phyloP scores from a whole-genome alignment of 2,113 vertebrate genomes.

The Stercorarius parasiticus region DNA sequence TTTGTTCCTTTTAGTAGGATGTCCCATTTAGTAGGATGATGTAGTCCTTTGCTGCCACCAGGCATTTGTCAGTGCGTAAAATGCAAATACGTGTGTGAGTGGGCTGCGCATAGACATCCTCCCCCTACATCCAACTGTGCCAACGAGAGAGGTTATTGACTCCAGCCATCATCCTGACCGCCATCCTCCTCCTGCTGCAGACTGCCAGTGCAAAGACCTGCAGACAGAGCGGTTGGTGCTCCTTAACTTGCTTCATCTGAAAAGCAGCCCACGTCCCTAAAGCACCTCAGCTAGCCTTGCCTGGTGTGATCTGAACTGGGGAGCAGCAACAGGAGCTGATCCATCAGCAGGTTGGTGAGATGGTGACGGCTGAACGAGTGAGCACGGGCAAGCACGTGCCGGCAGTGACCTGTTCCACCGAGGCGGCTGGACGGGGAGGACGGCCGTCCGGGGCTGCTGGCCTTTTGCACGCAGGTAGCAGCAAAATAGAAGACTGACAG shows the following conservation, averaged over 20 bases:
- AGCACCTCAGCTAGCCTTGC: not conserved
- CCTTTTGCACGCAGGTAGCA: not conserved
- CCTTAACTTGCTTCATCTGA: not conserved
- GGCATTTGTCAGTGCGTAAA: not conserved
- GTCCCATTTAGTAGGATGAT: not conserved
- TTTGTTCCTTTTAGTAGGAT: not conserved
- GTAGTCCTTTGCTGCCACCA: not conserved
- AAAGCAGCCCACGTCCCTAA: not conserved
- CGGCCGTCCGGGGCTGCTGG: not conserved
- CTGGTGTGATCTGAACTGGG: not conserved
- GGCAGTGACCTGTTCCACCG: rapidly evolving
- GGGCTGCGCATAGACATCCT: not conserved
- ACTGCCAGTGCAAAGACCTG: not conserved
- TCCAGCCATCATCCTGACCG: rapidly evolving
- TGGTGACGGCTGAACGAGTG: rapidly evolving
- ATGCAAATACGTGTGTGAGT: not conserved
- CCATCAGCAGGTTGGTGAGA: not conserved
- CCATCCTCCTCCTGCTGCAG: not conserved
- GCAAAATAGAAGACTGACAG: not conserved
- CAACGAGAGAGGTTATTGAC: not conserved
- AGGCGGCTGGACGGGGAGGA: not conserved
- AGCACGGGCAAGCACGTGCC: not conserved
- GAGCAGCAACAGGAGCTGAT: not conserved
- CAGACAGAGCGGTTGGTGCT: not conserved
- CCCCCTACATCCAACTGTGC: not conserved